Evolutionary conservation across 92 coral and sea anemone species (phyloP).

Genomic region (Ricordea florida): DNA sequence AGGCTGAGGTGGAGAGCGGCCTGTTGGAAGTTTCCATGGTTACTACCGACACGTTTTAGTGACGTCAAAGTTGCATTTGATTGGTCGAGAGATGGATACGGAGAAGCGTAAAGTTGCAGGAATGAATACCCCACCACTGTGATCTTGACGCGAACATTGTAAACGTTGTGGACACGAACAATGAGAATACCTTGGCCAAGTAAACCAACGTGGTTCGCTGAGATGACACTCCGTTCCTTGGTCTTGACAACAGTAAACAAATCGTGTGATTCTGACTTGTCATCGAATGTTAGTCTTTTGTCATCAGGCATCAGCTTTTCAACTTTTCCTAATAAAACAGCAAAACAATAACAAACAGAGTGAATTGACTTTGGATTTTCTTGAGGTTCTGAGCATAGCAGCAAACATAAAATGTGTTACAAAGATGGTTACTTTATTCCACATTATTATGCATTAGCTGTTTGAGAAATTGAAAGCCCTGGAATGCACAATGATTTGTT

Average conservation of each 20-base stretch:
- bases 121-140: constrained; percentile 49
- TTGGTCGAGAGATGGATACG: constrained; percentile 27
- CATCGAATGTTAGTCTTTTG: constrained; percentile 61
- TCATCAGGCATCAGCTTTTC: constrained; percentile 40
- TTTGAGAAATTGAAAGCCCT: too few relatives aligned
- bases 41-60: constrained; percentile 58
- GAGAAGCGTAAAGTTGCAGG: constrained; percentile 21
- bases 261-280: constrained; percentile 57
- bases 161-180: constrained; percentile 58
- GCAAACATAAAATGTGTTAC: too few relatives aligned
- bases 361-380: too few relatives aligned
- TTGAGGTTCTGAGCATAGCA: too few relatives aligned
- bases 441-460: too few relatives aligned
- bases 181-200: constrained; percentile 65
- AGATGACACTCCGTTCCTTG: constrained; percentile 4
- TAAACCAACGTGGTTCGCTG: constrained; percentile 43
- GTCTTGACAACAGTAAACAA: constrained; percentile 43
- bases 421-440: too few relatives aligned
- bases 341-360: too few relatives aligned
- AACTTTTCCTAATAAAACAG: constrained; percentile 11
- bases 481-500: too few relatives aligned
- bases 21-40: constrained; percentile 47
- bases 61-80: constrained; percentile 22
- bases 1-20: constrained; percentile 45
- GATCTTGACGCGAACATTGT: constrained; percentile 59